phyloP scores from a whole-genome alignment of 2,888 invertebrate species.

The Sphaeridia pumilis region DNA sequence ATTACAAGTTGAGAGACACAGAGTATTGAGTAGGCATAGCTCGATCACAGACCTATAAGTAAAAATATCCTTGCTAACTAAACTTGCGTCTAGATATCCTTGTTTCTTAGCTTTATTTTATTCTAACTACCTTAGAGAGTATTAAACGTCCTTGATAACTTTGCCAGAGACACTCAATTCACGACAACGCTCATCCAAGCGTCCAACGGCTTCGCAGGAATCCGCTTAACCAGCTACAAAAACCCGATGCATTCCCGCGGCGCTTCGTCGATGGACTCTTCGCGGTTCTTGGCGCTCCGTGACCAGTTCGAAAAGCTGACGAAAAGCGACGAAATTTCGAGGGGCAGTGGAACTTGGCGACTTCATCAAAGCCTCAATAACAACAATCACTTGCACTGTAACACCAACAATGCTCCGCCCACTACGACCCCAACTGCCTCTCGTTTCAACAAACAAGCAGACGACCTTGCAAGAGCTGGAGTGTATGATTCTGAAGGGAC shows the following conservation, averaged over 20 bases:
- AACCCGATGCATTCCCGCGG: not conserved
- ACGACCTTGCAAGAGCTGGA: slow-evolving; percentile 13
- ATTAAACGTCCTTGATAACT: too few species aligned
- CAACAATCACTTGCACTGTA: not conserved
- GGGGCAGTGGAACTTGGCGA: slow-evolving; percentile 15
- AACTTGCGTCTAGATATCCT: too few species aligned
- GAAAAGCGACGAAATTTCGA: slow-evolving; percentile 11
- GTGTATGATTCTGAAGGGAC: slow-evolving; percentile 11
- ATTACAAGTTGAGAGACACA: too few species aligned
- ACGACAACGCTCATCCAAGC: not conserved
- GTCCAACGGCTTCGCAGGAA: not conserved
- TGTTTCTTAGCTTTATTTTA: too few species aligned
- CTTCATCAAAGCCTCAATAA: too few species aligned
- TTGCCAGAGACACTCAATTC: not conserved
- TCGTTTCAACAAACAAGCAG: not conserved
- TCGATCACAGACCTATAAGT: too few species aligned
- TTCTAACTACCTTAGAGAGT: too few species aligned
- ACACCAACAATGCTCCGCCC: not conserved
- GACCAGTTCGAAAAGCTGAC: slow-evolving; percentile 11
- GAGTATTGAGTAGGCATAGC: too few species aligned
- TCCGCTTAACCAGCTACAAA: not conserved
- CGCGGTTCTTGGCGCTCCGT: not conserved
- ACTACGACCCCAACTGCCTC: not conserved
- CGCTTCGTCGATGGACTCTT: not conserved
- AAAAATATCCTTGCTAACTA: too few species aligned